Percentiles rank a stretch among this genome's conserved stretches.
phyloP scores from a whole-genome alignment of 1,140 invertebrate genomes.

The Drosophila elegans region DNA sequence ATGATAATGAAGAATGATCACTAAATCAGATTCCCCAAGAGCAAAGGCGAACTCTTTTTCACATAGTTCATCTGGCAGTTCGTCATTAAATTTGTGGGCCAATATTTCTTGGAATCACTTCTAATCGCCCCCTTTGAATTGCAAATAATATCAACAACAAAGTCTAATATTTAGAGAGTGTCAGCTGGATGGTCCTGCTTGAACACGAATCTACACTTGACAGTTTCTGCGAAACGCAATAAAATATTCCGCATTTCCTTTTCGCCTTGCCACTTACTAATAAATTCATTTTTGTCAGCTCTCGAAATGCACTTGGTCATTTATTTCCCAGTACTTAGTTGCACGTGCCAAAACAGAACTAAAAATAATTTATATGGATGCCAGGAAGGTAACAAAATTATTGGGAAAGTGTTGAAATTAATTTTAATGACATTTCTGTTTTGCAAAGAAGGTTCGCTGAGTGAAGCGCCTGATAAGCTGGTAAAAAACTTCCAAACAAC shows the following conservation, averaged over 20 bases:
- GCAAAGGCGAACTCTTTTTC: background rate
- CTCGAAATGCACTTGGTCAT: slow-evolving; percentile 50
- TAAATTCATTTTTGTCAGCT: slow-evolving; percentile 60
- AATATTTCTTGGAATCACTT: slow-evolving; percentile 30
- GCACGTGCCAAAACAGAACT: slow-evolving; percentile 31
- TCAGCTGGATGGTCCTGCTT: slow-evolving; percentile 34
- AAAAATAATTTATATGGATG: slow-evolving; percentile 45
- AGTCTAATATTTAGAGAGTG: slow-evolving; percentile 23
- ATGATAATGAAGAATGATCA: background rate
- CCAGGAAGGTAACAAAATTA: slow-evolving; percentile 14
- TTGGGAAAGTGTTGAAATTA: slow-evolving; percentile 58
- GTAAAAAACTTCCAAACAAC: slow-evolving; percentile 51
- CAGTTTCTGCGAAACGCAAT: slow-evolving; percentile 57
- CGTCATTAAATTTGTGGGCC: slow-evolving; percentile 11
- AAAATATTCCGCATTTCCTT: slow-evolving; percentile 27
- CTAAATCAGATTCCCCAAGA: background rate
- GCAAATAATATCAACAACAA: slow-evolving; percentile 14
- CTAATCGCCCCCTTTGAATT: background rate
- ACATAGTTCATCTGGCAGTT: slow-evolving; percentile 8
- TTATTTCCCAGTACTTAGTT: slow-evolving; percentile 38
- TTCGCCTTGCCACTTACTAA: slow-evolving; percentile 33
- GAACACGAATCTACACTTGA: slow-evolving; percentile 53
- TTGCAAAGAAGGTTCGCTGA: slow-evolving; percentile 4
- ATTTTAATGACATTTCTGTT: slow-evolving; percentile 23
- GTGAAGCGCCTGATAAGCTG: slow-evolving; percentile 53